These are phyloP conservation scores for Thalassarche chlororhynchos DNA, from an alignment of 2,113 vertebrate species.

Conservation along the genomic window DNA sequence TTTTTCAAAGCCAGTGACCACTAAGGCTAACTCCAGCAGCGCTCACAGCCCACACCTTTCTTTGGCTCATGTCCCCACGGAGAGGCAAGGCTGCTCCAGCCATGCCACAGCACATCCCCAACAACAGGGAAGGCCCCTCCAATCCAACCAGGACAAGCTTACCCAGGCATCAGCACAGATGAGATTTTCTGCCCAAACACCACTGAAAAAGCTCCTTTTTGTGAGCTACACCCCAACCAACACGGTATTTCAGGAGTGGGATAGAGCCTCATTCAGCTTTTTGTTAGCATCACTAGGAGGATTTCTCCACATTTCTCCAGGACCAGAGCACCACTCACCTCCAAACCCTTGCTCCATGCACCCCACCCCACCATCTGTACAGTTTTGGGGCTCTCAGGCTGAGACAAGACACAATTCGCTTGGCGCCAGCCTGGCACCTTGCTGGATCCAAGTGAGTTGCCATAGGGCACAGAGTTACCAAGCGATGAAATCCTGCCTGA, in stretches of 20 bases:
- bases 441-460: background rate
- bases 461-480: background rate
- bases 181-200: background rate
- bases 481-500: background rate
- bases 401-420: background rate
- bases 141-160: background rate
- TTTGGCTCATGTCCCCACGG: rapidly evolving
- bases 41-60: background rate
- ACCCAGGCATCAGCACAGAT: background rate
- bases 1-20: background rate
- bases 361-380: background rate
- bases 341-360: background rate
- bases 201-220: background rate
- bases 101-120: background rate
- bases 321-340: background rate
- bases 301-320: background rate
- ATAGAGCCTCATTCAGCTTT: background rate
- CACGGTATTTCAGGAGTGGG: background rate
- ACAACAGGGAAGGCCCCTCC: background rate
- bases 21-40: background rate
- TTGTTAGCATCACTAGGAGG: background rate
- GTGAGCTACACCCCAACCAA: background rate
- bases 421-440: background rate
- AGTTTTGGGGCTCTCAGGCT: background rate
- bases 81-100: background rate